Evolutionary conservation across 2,113 vertebrate genomes (phyloP).

Genomic region (Oreochromis aureus): DNA sequence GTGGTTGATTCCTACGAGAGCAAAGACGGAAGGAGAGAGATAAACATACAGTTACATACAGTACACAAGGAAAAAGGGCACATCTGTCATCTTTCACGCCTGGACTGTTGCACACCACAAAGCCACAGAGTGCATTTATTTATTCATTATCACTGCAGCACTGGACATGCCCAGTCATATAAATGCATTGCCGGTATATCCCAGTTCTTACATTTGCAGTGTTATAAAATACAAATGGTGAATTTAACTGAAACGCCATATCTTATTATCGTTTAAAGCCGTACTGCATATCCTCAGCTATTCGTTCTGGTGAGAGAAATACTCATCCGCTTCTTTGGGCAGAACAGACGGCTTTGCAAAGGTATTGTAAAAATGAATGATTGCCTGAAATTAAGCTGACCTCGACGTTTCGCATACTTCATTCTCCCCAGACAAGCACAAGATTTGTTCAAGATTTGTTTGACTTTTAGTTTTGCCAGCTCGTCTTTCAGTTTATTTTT

Average conservation of each 20-base stretch:
- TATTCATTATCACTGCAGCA: neutral
- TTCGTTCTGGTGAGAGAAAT: neutral
- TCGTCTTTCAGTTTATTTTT: neutral
- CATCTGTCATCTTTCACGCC: slow-evolving; percentile 42
- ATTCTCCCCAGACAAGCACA: neutral
- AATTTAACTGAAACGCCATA: neutral
- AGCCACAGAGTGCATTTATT: slow-evolving; percentile 13
- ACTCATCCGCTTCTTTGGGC: neutral
- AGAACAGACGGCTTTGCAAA: neutral
- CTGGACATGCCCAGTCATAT: neutral
- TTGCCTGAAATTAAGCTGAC: neutral
- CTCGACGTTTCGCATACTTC: neutral
- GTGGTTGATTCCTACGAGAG: neutral
- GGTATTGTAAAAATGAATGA: neutral
- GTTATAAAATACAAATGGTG: neutral
- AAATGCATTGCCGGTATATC: neutral
- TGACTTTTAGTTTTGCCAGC: neutral
- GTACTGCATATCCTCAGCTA: neutral
- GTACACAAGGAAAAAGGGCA: neutral
- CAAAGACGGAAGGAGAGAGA: neutral
- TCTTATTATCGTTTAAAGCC: neutral
- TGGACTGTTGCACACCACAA: slow-evolving; percentile 10
- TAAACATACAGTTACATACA: neutral
- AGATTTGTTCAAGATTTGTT: neutral
- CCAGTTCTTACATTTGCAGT: neutral